phyloP scores from a whole-genome alignment of 2,888 invertebrate species.

The Cecidostiba fungosa region DNA sequence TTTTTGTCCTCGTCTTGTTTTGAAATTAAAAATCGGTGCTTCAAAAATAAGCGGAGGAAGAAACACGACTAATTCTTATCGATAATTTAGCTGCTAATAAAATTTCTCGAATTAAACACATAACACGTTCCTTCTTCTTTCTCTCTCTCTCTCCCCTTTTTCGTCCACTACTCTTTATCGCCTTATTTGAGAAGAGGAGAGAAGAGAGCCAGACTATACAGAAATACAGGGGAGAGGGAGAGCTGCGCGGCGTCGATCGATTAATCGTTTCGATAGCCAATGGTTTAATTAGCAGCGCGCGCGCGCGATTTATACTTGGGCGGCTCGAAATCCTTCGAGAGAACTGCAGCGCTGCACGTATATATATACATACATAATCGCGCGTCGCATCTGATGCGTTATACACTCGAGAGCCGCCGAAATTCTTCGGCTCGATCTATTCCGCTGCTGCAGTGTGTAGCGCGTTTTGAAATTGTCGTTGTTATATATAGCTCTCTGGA shows the following conservation, averaged over 20 bases:
- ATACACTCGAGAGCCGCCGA: background rate
- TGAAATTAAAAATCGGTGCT: background rate
- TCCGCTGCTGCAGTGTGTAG: background rate
- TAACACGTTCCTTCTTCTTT: slow-evolving; percentile 26
- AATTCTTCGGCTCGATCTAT: slow-evolving; percentile 34
- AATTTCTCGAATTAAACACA: slow-evolving; percentile 61
- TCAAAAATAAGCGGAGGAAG: background rate
- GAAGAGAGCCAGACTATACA: background rate
- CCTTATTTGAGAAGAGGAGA: slow-evolving; percentile 44
- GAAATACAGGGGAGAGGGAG: slow-evolving; percentile 19
- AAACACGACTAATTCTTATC: background rate
- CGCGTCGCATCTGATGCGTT: slow-evolving; percentile 37
- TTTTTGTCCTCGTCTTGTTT: background rate
- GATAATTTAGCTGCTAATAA: background rate
- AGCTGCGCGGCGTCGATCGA: slow-evolving; percentile 69
- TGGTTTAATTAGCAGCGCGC: slow-evolving; percentile 74
- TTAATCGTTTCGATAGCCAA: slow-evolving; percentile 75
- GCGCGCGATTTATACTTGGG: slow-evolving; percentile 61
- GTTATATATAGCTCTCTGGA: background rate
- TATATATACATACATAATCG: slow-evolving; percentile 19
- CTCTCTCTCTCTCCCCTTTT: background rate
- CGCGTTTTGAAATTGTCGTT: background rate
- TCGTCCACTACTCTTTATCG: slow-evolving; percentile 45
- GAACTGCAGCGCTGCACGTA: slow-evolving; percentile 62
- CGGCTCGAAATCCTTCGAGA: slow-evolving; percentile 66